Conservation (phyloP, 1,140 invertebrate genomes). For the Drosophila biarmipes region DNA sequence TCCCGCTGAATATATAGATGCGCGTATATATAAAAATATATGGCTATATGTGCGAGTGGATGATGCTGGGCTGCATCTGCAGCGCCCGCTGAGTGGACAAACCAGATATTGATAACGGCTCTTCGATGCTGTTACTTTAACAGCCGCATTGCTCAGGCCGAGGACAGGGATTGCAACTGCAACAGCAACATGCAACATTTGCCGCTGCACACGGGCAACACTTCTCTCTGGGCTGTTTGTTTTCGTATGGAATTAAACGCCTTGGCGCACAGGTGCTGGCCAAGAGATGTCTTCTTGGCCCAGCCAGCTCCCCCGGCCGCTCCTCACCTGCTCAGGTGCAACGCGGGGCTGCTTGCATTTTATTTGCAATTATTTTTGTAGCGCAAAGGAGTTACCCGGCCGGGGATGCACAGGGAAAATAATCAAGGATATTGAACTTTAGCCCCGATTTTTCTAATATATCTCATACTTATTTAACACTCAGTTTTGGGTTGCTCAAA, state of each 20-base stretch:
- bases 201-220: constrained; percentile 60
- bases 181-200: constrained; percentile 69
- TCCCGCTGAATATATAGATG: constrained; percentile 27
- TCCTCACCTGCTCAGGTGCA: constrained; percentile 61
- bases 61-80: constrained; percentile 49
- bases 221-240: constrained; percentile 71
- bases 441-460: neutral
- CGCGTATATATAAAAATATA: constrained; percentile 1
- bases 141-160: constrained; percentile 69
- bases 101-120: constrained; percentile 84
- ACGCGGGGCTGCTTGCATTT: constrained; percentile 68
- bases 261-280: constrained; percentile 74
- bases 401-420: constrained; percentile 24
- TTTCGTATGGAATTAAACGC: constrained; percentile 77
- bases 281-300: constrained; percentile 52
- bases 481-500: too few relatives aligned
- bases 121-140: constrained; percentile 81
- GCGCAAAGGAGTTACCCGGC: constrained; percentile 71
- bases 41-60: constrained; percentile 37
- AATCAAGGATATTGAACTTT: neutral
- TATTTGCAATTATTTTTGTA: constrained; percentile 82
- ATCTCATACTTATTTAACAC: too few relatives aligned
- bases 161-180: constrained; percentile 50
- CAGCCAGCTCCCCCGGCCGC: constrained; percentile 8
- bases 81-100: constrained; percentile 79